A percentile compares a stretch with the other conserved stretches of the same genome.
phyloP scores from a whole-genome alignment of 2,888 invertebrate genomes.

The Prosopocoilus inquinatus region DNA sequence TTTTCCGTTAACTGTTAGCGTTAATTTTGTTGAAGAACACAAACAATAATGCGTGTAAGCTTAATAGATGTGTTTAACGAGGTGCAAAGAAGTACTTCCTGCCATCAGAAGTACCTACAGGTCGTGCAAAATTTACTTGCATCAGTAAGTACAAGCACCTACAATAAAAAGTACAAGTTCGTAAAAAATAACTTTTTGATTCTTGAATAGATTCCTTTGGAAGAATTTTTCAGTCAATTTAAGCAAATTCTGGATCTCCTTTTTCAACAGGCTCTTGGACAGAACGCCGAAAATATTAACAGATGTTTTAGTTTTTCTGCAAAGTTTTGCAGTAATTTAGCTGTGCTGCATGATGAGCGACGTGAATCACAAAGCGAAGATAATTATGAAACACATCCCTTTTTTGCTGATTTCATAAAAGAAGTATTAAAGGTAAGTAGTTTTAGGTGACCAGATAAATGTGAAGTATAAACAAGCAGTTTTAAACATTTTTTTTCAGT shows the following conservation, averaged over 20 bases:
- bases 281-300: too few relatives aligned
- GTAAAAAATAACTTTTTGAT: too few relatives aligned
- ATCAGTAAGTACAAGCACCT: too few relatives aligned
- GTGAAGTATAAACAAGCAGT: neutral
- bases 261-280: neutral
- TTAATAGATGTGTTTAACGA: conserved; percentile 2
- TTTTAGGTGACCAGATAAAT: neutral
- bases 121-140: neutral
- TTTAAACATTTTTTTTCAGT: conserved; percentile 33
- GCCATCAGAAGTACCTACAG: conserved; percentile 5
- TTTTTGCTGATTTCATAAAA: conserved; percentile 4
- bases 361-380: neutral
- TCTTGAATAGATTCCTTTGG: neutral
- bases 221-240: conserved; percentile 4
- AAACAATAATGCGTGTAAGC: too few relatives aligned
- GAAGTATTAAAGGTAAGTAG: conserved; percentile 5
- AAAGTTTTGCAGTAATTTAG: too few relatives aligned
- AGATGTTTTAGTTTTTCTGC: too few relatives aligned
- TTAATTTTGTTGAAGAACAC: too few relatives aligned
- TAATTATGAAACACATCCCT: conserved; percentile 10
- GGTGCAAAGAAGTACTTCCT: neutral
- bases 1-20: too few relatives aligned
- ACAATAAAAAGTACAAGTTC: too few relatives aligned
- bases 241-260: conserved; percentile 1
- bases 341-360: neutral